Evolutionary conservation across 2,797 vertebrate species (phyloP).

Genomic region (Synaphobranchus kaupii): DNA sequence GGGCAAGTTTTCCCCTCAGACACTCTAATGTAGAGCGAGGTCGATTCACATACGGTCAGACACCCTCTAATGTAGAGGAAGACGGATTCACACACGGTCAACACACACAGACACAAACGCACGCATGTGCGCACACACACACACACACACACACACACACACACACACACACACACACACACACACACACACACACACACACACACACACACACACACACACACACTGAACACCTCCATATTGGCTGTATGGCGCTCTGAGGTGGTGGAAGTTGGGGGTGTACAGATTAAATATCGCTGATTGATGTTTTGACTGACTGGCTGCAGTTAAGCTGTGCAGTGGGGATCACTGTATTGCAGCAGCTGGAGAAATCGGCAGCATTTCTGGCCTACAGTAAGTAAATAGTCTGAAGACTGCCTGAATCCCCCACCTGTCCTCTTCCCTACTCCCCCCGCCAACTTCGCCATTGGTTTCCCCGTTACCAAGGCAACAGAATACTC

Average conservation of each 20-base stretch:
- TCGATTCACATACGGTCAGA: too few relatives aligned
- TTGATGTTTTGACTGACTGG: background rate
- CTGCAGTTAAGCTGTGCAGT: background rate
- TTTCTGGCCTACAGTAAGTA: slow-evolving; percentile 33
- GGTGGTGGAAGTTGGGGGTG: background rate
- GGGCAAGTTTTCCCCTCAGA: background rate
- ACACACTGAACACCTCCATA: background rate
- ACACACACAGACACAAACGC: too few relatives aligned
- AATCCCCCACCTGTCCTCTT: slow-evolving; percentile 56
- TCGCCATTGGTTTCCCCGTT: slow-evolving; percentile 59
- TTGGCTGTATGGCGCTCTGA: too few relatives aligned
- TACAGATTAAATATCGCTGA: background rate
- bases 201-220: background rate
- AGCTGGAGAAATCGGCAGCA: background rate
- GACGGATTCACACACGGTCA: background rate
- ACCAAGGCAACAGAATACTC: slow-evolving; percentile 77
- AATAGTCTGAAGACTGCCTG: slow-evolving; percentile 47
- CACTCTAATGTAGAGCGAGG: too few relatives aligned
- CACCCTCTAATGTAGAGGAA: slow-evolving; percentile 23
- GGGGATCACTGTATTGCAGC: background rate
- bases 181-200: background rate
- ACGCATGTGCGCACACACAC: too few relatives aligned
- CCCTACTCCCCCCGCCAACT: slow-evolving; percentile 65
- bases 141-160: too few relatives aligned
- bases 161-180: too few relatives aligned